Evolutionary conservation across 2,113 vertebrate species (phyloP).

Genomic region (Bagarius yarrelli): DNA sequence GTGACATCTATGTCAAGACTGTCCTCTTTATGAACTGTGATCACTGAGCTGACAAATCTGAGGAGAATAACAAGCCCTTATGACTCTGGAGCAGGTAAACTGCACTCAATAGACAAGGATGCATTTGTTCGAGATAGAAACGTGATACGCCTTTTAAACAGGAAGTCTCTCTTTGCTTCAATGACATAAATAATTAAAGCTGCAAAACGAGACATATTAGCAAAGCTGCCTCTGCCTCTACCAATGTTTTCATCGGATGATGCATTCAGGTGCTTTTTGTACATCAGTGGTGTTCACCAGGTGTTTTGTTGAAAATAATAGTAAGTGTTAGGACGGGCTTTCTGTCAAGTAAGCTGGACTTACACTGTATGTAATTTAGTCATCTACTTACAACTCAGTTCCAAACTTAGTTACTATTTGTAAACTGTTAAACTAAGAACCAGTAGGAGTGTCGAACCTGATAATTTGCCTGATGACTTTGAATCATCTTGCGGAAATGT

Average conservation of each 20-base stretch:
- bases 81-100: constrained; percentile 67
- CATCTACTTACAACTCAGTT: too few species aligned
- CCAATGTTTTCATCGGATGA: constrained; percentile 57
- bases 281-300: too few species aligned
- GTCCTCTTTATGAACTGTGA: constrained; percentile 73
- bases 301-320: too few species aligned
- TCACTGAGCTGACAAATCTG: constrained; percentile 60
- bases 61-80: constrained; percentile 64
- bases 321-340: too few species aligned
- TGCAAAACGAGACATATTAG: constrained; percentile 30
- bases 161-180: constrained; percentile 59
- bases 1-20: constrained; percentile 67
- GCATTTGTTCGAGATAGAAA: constrained; percentile 64
- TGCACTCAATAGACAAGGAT: constrained; percentile 53
- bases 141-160: constrained; percentile 55
- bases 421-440: too few species aligned
- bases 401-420: too few species aligned
- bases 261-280: not conserved
- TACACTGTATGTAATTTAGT: too few species aligned
- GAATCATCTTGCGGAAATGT: too few species aligned
- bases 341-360: too few species aligned
- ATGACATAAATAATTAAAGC: constrained; percentile 60
- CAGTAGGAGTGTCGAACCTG: too few species aligned
- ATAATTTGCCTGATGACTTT: too few species aligned
- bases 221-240: constrained; percentile 56